Conservation (phyloP, 2,797 vertebrate species). For the Scolopax bukidnonensis region DNA sequence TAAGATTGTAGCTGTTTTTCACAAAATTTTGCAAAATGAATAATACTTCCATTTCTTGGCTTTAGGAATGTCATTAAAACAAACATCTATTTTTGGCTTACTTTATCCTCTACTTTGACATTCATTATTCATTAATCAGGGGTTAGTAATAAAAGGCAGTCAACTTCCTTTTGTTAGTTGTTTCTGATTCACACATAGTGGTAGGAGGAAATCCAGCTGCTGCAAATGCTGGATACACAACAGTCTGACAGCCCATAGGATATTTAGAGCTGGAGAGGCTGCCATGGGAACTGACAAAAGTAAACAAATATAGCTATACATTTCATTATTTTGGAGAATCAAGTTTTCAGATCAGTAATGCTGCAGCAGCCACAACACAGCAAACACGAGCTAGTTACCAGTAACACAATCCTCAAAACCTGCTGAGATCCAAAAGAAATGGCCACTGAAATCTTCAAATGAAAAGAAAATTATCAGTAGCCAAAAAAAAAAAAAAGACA, state of each 20-base stretch:
- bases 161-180: not conserved
- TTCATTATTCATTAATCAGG: conserved; percentile 1
- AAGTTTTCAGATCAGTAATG: not conserved
- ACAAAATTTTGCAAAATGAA: not conserved
- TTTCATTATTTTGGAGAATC: not conserved
- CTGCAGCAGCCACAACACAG: not conserved
- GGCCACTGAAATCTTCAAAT: not conserved
- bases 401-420: not conserved
- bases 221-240: conserved; percentile 38
- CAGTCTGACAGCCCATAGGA: conserved; percentile 28
- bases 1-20: not conserved
- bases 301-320: not conserved
- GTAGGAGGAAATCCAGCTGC: conserved; percentile 59
- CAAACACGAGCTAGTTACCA: not conserved
- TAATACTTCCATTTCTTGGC: not conserved
- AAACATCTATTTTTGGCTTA: not conserved
- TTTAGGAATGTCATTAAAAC: not conserved
- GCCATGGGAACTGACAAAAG: conserved; percentile 56
- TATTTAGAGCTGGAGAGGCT: conserved; percentile 35
- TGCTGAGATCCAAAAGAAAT: not conserved
- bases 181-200: conserved; percentile 19
- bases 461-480: not conserved
- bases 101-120: not conserved
- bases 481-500: not conserved
- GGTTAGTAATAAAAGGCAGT: not conserved